These are phyloP conservation scores for Ecliptopera silaceata DNA, from an alignment of 2,888 invertebrate genomes.

Conservation along the genomic window DNA sequence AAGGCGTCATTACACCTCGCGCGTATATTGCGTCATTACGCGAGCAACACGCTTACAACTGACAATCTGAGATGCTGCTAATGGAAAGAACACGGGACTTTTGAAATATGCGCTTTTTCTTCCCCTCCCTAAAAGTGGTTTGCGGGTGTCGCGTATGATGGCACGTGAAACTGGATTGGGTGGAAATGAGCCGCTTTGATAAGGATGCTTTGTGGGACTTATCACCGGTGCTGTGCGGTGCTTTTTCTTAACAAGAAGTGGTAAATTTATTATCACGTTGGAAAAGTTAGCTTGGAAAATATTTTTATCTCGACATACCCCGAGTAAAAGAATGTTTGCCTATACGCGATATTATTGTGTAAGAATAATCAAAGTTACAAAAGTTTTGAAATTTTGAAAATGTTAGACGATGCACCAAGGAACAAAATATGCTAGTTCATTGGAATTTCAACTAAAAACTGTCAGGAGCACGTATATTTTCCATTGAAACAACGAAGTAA, in stretches of 20 bases:
- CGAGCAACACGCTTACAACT: conserved; percentile 60
- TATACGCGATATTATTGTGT: too few relatives aligned
- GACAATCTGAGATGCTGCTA: conserved; percentile 77
- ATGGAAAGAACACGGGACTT: conserved; percentile 75
- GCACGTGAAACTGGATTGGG: conserved; percentile 64
- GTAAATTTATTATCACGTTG: background rate
- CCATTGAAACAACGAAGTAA: conserved; percentile 39
- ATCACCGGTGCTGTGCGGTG: conserved; percentile 33
- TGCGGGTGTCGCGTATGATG: conserved; percentile 51
- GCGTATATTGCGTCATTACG: conserved; percentile 60
- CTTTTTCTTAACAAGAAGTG: conserved; percentile 28
- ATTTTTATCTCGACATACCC: too few relatives aligned
- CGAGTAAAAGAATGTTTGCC: too few relatives aligned
- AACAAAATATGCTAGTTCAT: background rate
- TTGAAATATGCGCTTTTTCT: conserved; percentile 72
- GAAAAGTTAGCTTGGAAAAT: background rate
- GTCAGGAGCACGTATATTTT: conserved; percentile 38
- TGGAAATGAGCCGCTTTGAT: conserved; percentile 73
- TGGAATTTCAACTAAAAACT: conserved; percentile 23
- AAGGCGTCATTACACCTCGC: conserved; percentile 62
- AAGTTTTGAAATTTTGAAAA: background rate
- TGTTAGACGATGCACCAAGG: too few relatives aligned
- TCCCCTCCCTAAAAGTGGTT: conserved; percentile 58
- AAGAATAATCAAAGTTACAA: too few relatives aligned
- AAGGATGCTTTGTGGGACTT: conserved; percentile 54